Base-by-base conservation (phyloP, 2,888 invertebrate genomes). In the Gordius sp. region DNA sequence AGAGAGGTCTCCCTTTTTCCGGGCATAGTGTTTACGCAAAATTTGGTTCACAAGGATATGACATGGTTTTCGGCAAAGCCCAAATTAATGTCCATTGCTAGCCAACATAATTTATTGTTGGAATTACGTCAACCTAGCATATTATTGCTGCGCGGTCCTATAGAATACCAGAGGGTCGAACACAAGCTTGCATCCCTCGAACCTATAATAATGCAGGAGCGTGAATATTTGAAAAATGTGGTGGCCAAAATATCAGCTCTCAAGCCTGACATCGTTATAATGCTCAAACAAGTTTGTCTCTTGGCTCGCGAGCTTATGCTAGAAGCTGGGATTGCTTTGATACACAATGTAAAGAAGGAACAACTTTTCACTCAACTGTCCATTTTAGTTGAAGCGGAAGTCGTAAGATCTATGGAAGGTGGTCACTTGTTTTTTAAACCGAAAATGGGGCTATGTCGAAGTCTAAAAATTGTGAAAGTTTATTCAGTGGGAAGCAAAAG, bases 31-130 rank as follows among this genome's bases (percentile, higher is more conserved):
- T 54, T 54, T 27, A 54, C 55, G 4, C 27, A 28, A 4, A 27
- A 54, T 54, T 16, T 54, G 16, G 20, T 28, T 27, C 27, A 54
- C 55, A 54, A 54, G 27, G 28, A 27, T 54, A 54, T 54, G 55
- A 47, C 8, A 8, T 8, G 13, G 8, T 8, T 47, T 8, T 47
- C 47, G 23, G 8, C 39, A n/a, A 33, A 8, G 39, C 39, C 39
- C n/a, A 8, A 8, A 13, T 33, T 33, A n/a, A 8, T 33, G 8
- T 13, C 8, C 39, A 33, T n/a, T 13, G 8, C 39, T 13, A 33
- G 8, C 8, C 39, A 33, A 8, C 39, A n/a, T 33, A 33, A 33
- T 13, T 4, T 20, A 4, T 47, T 47, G 23, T 47, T 47, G 23
- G 47, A 47, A 20, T 4, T 47, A 4, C 8, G 8, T 8, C 47